Base-by-base conservation (phyloP, 2,797 vertebrate genomes). In the Chelon auratus region DNA sequence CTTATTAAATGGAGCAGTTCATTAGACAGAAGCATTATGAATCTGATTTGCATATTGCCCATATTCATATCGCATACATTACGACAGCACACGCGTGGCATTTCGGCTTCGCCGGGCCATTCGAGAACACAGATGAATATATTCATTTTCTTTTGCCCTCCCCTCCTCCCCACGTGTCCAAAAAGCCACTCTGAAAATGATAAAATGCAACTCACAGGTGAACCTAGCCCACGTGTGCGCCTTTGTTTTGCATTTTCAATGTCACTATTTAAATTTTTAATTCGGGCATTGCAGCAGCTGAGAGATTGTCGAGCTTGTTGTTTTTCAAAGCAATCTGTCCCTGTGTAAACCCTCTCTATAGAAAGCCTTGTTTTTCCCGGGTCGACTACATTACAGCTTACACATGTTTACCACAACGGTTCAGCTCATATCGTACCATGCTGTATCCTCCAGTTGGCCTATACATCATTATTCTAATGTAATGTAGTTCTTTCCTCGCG, bases 1-100 rank as follows among this genome's bases (percentile, higher is more conserved):
- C 89, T 75, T 78, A 88, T 90, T 85, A 90, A 87, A 90, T 79
- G 80, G 77, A 91, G 85, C 83, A 81, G 85, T 87, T 91, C 90
- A 91, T 93, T 86, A 91, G 86, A 85, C 80, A 62, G 81, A 72
- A 56, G 75, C 80, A 85, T 91, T 87, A 85, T 79, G 87, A 84
- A 64, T 89, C 82, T 86, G 80, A 93, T 93, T 93, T 92, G 91
- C 91, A 92, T 90, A 60, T 50, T 47, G 56, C 83, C 83, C 86
- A 84, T 89, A 87, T 93, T 93, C 91, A 91, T 89, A 88, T 84
- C 39, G 89, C 90, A 89, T 87, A 86, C 83, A 91, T 91, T 88
- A 89, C 83, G 85, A 84, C 68, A 87, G 87, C 85, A 91, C 88
- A 60, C 65, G 87, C 81, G 55, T 87, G 89, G 87, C 84, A 90